These are phyloP conservation scores for Trissolcus brochymenae DNA, from an alignment of 2,888 invertebrate genomes.

Conservation along the genomic window DNA sequence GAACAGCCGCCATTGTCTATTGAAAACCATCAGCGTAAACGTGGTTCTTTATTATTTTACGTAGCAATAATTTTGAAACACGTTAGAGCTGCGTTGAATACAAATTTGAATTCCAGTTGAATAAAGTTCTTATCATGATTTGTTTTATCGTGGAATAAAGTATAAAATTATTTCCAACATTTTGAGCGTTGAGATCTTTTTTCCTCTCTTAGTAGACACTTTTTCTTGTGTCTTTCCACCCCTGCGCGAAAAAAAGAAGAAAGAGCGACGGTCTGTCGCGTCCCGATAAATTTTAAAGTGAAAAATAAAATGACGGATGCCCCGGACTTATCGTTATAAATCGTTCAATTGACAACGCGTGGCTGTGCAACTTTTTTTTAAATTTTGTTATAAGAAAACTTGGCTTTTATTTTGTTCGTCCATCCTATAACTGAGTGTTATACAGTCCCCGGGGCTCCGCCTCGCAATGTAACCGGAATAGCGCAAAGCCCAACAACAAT, in stretches of 20 bases:
- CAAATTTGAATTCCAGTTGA: background rate
- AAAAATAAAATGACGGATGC: too few relatives aligned
- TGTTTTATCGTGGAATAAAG: background rate
- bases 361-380: slow-evolving; percentile 68
- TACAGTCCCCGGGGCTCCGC: slow-evolving; percentile 97
- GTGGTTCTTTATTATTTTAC: slow-evolving; percentile 4
- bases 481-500: slow-evolving; percentile 93
- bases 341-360: slow-evolving; percentile 55
- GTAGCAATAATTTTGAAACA: slow-evolving; percentile 1
- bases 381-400: slow-evolving; percentile 58
- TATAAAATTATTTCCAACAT: background rate
- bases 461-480: slow-evolving; percentile 93
- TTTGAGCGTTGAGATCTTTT: too few relatives aligned
- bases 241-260: too few relatives aligned
- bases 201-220: too few relatives aligned
- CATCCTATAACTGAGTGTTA: slow-evolving; percentile 78
- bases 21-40: slow-evolving; percentile 12
- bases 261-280: too few relatives aligned
- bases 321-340: too few relatives aligned
- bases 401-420: slow-evolving; percentile 70
- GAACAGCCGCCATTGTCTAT: slow-evolving; percentile 35
- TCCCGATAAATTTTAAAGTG: too few relatives aligned
- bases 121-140: background rate
- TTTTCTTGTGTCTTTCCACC: too few relatives aligned
- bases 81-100: background rate